Conservation (phyloP, 2,888 invertebrate genomes). For the Leptothorax acervorum region DNA sequence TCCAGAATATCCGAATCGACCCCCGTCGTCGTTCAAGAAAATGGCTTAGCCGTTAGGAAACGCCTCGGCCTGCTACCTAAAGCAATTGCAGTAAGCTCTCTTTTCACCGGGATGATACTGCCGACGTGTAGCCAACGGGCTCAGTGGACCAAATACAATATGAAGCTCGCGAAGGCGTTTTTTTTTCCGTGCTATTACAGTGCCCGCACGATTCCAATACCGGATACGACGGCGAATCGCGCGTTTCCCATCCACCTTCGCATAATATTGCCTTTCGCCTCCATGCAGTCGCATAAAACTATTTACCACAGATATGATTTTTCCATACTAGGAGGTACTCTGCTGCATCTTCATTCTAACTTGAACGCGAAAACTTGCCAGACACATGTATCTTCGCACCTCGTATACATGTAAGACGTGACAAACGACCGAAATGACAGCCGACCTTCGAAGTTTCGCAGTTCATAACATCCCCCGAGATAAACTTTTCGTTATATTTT, state of each 20-base stretch:
- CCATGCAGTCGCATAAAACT: not conserved
- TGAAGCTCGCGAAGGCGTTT: not conserved
- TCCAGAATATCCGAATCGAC: constrained; percentile 58
- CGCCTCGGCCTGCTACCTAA: constrained; percentile 62
- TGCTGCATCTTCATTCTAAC: not conserved
- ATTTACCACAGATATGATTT: not conserved
- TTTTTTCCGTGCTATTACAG: constrained; percentile 25
- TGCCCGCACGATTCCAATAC: constrained; percentile 32
- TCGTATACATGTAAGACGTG: not conserved
- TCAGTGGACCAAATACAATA: constrained; percentile 40
- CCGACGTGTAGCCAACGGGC: constrained; percentile 41
- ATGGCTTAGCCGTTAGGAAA: constrained; percentile 66
- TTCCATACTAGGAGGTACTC: not conserved
- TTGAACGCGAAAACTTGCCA: constrained; percentile 38
- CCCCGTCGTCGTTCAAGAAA: constrained; percentile 62
- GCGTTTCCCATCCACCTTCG: constrained; percentile 7
- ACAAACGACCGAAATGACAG: constrained; percentile 42
- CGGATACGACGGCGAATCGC: not conserved
- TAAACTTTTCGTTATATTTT: constrained; percentile 28
- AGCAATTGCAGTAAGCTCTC: constrained; percentile 64
- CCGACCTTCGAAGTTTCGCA: constrained; percentile 42
- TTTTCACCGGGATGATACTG: constrained; percentile 54
- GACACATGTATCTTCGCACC: constrained; percentile 39
- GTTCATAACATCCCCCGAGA: constrained; percentile 18
- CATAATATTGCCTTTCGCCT: constrained; percentile 22